Conservation (phyloP, 1,140 invertebrate genomes). For the Vanessa atalanta region DNA sequence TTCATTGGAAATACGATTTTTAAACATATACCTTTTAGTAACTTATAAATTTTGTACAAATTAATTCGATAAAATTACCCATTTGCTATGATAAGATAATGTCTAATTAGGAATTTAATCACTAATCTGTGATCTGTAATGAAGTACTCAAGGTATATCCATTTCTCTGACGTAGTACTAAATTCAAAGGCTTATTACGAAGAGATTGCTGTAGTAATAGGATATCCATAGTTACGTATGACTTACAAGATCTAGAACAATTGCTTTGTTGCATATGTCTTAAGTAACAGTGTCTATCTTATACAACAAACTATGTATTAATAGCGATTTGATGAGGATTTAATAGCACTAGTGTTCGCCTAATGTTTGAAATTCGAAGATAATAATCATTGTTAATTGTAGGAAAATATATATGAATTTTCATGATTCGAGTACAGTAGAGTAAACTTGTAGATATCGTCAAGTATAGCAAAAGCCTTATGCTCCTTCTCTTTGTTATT, state of each 20-base stretch:
- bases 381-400: too few species aligned
- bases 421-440: too few species aligned
- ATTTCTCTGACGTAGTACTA: background rate
- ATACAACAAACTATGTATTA: background rate
- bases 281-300: background rate
- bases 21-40: too few species aligned
- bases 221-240: constrained; percentile 11
- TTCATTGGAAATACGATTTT: too few species aligned
- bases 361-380: too few species aligned
- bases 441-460: too few species aligned
- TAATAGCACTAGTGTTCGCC: background rate
- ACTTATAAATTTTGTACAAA: too few species aligned
- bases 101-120: background rate
- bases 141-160: background rate
- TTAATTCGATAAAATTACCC: background rate
- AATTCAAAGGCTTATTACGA: constrained; percentile 11
- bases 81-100: background rate
- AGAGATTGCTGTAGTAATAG: constrained; percentile 7
- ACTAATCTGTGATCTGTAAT: background rate
- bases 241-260: constrained; percentile 1
- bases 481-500: too few species aligned
- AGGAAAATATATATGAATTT: too few species aligned
- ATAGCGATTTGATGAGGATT: background rate
- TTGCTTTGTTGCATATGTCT: constrained; percentile 6
- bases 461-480: too few species aligned